A percentile compares a stretch with the other conserved stretches of the same genome.
Evolutionary conservation across 2,113 vertebrate species (phyloP).

Genomic region (Pteronura brasiliensis): DNA sequence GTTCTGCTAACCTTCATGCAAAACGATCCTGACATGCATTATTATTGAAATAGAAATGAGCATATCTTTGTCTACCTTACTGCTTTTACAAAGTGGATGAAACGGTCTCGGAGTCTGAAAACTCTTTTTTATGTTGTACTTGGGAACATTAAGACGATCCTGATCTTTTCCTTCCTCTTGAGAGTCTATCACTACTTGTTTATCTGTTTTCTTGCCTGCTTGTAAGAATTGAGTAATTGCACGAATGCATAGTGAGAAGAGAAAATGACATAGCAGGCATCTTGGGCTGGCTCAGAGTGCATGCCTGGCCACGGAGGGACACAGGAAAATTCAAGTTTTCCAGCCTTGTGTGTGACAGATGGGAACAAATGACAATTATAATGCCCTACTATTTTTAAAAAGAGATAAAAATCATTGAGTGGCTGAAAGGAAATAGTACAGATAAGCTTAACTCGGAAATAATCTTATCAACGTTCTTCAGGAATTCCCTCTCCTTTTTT

Average conservation of each 20-base stretch:
- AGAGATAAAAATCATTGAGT: neutral
- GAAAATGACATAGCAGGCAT: neutral
- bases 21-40: constrained; percentile 36
- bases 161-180: constrained; percentile 71
- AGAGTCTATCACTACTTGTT: constrained; percentile 44
- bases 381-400: neutral
- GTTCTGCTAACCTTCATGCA: constrained; percentile 56
- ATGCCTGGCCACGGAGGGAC: neutral
- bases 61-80: constrained; percentile 53
- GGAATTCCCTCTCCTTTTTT: neutral
- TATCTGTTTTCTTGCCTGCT: constrained; percentile 58
- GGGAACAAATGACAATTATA: neutral
- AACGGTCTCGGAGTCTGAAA: constrained; percentile 56
- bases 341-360: neutral
- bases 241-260: neutral
- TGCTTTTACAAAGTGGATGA: constrained; percentile 60
- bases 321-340: neutral
- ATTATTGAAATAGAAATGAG: constrained; percentile 68
- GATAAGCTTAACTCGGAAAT: neutral
- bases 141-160: constrained; percentile 65
- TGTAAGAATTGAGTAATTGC: constrained; percentile 42
- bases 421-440: neutral
- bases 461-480: neutral
- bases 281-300: neutral
- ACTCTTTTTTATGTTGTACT: constrained; percentile 49